A percentile compares a stretch with the other conserved stretches of the same genome.
These are phyloP conservation scores for Eufriesea mexicana DNA, from an alignment of 1,140 invertebrate species.

Conservation along the genomic window DNA sequence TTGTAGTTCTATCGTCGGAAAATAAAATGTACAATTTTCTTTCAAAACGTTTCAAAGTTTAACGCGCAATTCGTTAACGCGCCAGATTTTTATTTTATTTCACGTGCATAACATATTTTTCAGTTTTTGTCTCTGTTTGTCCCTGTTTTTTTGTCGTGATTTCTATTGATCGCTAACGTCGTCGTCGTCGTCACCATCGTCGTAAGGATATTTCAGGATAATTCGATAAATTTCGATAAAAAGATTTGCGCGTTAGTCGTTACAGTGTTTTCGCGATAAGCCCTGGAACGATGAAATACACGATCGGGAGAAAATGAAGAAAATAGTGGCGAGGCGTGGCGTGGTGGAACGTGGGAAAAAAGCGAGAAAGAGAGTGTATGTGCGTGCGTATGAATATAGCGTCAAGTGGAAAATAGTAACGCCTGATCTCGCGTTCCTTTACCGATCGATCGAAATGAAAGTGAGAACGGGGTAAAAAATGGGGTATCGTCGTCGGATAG, in stretches of 20 bases:
- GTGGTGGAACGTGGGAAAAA: no score
- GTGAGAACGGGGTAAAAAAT: background rate
- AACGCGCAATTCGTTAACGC: background rate
- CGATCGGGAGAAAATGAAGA: background rate
- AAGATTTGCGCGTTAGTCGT: background rate
- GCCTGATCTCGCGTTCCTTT: background rate
- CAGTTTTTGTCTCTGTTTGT: background rate
- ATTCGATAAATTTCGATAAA: background rate
- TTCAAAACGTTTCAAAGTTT: slow-evolving; percentile 58
- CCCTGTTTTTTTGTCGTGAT: background rate
- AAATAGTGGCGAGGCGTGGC: background rate
- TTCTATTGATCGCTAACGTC: background rate
- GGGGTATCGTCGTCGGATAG: background rate
- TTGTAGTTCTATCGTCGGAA: slow-evolving; percentile 72
- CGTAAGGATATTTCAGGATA: background rate
- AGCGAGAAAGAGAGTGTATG: background rate
- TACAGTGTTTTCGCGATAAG: background rate
- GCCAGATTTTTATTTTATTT: slow-evolving; percentile 35
- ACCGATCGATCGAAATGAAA: background rate
- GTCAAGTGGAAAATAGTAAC: background rate
- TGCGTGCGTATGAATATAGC: background rate
- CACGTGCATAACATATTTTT: background rate
- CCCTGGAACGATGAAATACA: background rate
- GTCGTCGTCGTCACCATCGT: background rate
- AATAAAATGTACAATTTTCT: slow-evolving; percentile 76